Conservation (phyloP, 2,113 vertebrate genomes). For the Pungitius pungitius region DNA sequence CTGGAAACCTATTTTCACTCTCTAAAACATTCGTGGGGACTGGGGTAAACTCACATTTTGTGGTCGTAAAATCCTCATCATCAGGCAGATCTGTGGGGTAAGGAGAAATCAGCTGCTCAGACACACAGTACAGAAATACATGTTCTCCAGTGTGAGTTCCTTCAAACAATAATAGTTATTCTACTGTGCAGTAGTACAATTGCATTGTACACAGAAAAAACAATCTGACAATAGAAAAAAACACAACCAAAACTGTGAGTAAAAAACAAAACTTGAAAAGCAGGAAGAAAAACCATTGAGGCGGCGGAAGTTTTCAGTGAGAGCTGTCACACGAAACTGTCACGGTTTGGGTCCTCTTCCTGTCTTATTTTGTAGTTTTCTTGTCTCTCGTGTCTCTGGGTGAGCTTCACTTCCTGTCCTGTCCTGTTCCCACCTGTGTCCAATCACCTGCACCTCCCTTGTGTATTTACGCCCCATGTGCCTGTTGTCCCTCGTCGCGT, state of each 20-base stretch:
- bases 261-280: constrained; percentile 16
- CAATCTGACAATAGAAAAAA: constrained; percentile 7
- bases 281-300: constrained; percentile 13
- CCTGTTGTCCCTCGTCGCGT: too few species aligned
- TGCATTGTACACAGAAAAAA: constrained; percentile 17
- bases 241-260: not conserved
- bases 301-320: not conserved
- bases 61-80: constrained; percentile 39
- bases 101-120: constrained; percentile 5
- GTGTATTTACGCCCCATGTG: too few species aligned
- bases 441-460: too few species aligned
- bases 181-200: constrained; percentile 16
- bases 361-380: too few species aligned
- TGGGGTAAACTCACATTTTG: constrained; percentile 45
- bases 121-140: constrained; percentile 5
- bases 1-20: not conserved
- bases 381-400: too few species aligned
- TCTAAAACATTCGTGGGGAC: not conserved
- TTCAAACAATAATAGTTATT: constrained; percentile 17
- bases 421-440: too few species aligned
- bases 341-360: too few species aligned
- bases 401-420: too few species aligned
- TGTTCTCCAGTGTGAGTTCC: not conserved
- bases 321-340: not conserved
- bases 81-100: constrained; percentile 68